Conservation (phyloP, 2,797 vertebrate species). For the Dromococcyx pavoninus region DNA sequence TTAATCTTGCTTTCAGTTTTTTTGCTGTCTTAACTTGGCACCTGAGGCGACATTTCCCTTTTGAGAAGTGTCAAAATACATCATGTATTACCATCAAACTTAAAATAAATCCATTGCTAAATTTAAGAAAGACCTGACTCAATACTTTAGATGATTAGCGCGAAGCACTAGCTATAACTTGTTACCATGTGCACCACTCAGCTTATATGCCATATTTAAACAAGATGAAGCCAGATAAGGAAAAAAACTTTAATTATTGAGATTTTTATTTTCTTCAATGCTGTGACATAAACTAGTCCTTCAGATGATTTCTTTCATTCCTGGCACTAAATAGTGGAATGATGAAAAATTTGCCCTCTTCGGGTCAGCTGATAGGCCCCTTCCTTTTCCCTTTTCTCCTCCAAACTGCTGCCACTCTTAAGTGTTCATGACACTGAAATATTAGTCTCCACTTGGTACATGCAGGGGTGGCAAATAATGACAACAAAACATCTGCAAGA, state of each 20-base stretch:
- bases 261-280: neutral
- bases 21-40: neutral
- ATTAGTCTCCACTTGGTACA: neutral
- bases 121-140: conserved; percentile 15
- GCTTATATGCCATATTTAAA: neutral
- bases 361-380: neutral
- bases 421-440: neutral
- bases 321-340: neutral
- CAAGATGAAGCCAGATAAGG: neutral
- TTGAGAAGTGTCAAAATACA: conserved; percentile 11
- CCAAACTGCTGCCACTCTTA: neutral
- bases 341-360: neutral
- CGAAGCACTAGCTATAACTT: neutral
- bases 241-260: neutral
- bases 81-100: neutral
- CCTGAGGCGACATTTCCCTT: neutral
- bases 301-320: neutral
- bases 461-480: neutral
- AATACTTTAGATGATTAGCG: neutral
- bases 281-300: neutral
- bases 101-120: conserved; percentile 13
- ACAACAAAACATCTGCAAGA: neutral
- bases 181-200: neutral
- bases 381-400: neutral
- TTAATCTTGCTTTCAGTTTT: conserved; percentile 31